Evolutionary conservation across 2,113 vertebrate species (phyloP), one percentile per base, ranked within the genome.

Genomic region (Myrmecophaga tridactyla): DNA sequence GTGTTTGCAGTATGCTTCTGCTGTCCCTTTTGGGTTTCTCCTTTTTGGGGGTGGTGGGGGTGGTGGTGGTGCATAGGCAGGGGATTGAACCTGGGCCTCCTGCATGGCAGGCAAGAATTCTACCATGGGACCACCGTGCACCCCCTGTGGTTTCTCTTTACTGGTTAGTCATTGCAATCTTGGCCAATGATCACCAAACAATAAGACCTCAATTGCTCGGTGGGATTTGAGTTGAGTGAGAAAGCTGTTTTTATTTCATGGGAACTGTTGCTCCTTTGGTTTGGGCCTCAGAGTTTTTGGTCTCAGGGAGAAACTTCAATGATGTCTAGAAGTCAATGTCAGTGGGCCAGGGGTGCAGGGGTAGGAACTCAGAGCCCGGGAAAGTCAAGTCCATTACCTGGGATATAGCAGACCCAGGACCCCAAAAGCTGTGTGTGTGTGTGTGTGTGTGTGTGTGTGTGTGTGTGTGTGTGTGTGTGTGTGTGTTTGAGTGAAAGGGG

Each of bases 101-200:
- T n/a, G n/a, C n/a, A n/a, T n/a, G n/a, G n/a, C n/a, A n/a, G n/a
- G n/a, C n/a, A n/a, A n/a, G n/a, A n/a, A n/a, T n/a, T n/a, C n/a
- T n/a, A n/a, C n/a, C n/a, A n/a, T n/a, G n/a, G n/a, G n/a, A n/a
- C n/a, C n/a, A n/a, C n/a, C n/a, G n/a, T n/a, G n/a, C n/a, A n/a
- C n/a, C 76, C 46, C 18, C 36, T 43, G 46, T 39, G 60, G 86
- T 60, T 94, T 82, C 39, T 63, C 91, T 96, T 53, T 58, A n/a
- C 72, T 76, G 29, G 17, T 12, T 23, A 86, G n/a, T 86, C 80
- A 58, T 78, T 89, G 48, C 15, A 31, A 88, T 60, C 75, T 89
- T 90, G 86, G 82, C 92, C 89, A 81, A 36, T 0, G 86, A 92
- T 86, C 69, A 88, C 81, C 53, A 91, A 86, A 88, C 43, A 82